A percentile compares a stretch with the other conserved stretches of the same genome.
These are phyloP conservation scores for Melieria picta DNA, from an alignment of 2,888 invertebrate species.

Conservation along the genomic window DNA sequence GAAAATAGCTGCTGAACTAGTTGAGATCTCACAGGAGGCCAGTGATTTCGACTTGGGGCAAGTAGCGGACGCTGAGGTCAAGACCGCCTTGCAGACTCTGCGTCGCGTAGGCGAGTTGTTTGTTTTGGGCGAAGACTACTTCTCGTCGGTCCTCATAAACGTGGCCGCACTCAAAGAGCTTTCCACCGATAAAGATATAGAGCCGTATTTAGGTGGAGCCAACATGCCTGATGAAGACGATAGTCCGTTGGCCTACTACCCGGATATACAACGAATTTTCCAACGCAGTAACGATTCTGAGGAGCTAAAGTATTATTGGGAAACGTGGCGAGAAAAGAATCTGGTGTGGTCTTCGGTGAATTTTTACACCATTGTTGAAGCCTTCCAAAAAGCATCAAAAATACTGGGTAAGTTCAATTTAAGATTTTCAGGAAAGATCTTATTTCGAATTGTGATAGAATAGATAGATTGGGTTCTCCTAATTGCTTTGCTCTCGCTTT, in stretches of 20 bases:
- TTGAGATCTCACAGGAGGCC: slow-evolving; percentile 69
- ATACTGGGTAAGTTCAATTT: slow-evolving; percentile 48
- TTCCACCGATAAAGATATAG: slow-evolving; percentile 70
- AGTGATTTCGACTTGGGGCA: slow-evolving; percentile 62
- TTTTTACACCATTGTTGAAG: slow-evolving; percentile 57
- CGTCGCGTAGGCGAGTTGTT: slow-evolving; percentile 56
- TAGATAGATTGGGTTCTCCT: slow-evolving; percentile 6
- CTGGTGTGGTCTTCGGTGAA: slow-evolving; percentile 58
- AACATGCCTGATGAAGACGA: slow-evolving; percentile 58
- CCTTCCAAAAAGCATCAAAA: slow-evolving; percentile 57
- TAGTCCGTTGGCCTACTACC: slow-evolving; percentile 57
- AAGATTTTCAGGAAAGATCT: background rate
- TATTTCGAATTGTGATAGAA: background rate
- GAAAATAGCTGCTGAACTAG: slow-evolving; percentile 58
- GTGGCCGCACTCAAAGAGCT: slow-evolving; percentile 55
- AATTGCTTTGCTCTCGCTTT: background rate
- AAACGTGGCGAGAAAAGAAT: slow-evolving; percentile 59
- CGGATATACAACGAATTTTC: slow-evolving; percentile 59
- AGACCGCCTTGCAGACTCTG: slow-evolving; percentile 53
- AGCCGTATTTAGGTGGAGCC: slow-evolving; percentile 55
- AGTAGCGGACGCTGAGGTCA: slow-evolving; percentile 49
- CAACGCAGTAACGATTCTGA: slow-evolving; percentile 55
- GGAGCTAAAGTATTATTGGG: slow-evolving; percentile 61
- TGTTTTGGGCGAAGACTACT: slow-evolving; percentile 61
- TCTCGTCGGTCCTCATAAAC: slow-evolving; percentile 57